A percentile compares a stretch with the other conserved stretches of the same genome.
Conservation (phyloP, 2,888 invertebrate genomes). For the Trissolcus brochymenae region DNA sequence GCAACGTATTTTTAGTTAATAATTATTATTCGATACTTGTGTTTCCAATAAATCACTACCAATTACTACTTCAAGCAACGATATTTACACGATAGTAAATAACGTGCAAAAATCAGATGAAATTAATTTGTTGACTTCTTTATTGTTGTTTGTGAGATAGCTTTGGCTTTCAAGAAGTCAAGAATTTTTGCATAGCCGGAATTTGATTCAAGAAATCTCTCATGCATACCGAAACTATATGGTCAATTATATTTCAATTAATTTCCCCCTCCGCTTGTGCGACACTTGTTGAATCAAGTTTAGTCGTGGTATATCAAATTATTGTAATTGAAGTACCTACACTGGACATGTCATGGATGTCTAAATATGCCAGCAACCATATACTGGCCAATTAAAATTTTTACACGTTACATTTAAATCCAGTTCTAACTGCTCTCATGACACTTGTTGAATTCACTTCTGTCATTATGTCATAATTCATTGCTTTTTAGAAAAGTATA, state of each 20-base stretch:
- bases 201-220: not conserved
- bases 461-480: not conserved
- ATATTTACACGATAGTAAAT: not conserved
- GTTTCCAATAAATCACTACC: not conserved
- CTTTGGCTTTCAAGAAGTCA: not conserved
- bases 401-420: not conserved
- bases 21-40: not conserved
- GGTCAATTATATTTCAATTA: not conserved
- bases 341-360: not conserved
- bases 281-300: not conserved
- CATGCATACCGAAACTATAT: not conserved
- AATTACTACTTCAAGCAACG: not conserved
- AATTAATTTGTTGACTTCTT: not conserved
- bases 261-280: not conserved
- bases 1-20: not conserved
- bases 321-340: conserved; percentile 1
- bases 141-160: not conserved
- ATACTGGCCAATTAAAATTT: not conserved
- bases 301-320: not conserved
- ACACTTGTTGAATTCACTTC: conserved; percentile 4
- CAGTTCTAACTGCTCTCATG: no score
- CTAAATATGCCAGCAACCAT: not conserved
- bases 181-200: not conserved
- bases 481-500: not conserved
- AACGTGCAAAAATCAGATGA: not conserved